phyloP scores from a whole-genome alignment of 2,113 vertebrate genomes.

The Brachyhypopomus gauderio region DNA sequence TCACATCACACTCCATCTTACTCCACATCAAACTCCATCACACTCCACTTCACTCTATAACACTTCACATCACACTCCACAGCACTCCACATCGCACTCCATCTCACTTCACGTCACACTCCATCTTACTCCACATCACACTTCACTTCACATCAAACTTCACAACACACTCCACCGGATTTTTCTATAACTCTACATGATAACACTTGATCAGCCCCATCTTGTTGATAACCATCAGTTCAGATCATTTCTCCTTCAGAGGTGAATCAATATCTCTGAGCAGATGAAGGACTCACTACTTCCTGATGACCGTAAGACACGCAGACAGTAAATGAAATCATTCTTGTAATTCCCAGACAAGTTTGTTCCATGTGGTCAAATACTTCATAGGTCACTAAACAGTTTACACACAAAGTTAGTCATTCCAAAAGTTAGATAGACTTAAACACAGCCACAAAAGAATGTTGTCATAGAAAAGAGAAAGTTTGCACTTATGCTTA shows the following conservation, averaged over 20 bases:
- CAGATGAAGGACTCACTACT: neutral
- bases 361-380: neutral
- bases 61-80: constrained; percentile 17
- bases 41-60: neutral
- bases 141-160: too few relatives aligned
- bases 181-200: neutral
- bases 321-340: neutral
- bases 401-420: neutral
- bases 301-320: neutral
- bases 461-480: too few relatives aligned
- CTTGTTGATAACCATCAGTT: constrained; percentile 3
- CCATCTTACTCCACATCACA: neutral
- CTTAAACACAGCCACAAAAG: too few relatives aligned
- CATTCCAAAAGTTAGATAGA: too few relatives aligned
- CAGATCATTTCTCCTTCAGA: neutral
- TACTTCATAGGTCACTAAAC: neutral
- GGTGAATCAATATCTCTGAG: neutral
- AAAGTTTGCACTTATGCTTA: too few relatives aligned
- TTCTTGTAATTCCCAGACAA: neutral
- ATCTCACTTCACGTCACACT: neutral
- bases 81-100: neutral
- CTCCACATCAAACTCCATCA: neutral
- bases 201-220: neutral
- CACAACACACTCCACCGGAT: constrained; percentile 9
- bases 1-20: neutral